Evolutionary conservation across 2,113 vertebrate species (phyloP).

Genomic region (Ramphastos sulfuratus): DNA sequence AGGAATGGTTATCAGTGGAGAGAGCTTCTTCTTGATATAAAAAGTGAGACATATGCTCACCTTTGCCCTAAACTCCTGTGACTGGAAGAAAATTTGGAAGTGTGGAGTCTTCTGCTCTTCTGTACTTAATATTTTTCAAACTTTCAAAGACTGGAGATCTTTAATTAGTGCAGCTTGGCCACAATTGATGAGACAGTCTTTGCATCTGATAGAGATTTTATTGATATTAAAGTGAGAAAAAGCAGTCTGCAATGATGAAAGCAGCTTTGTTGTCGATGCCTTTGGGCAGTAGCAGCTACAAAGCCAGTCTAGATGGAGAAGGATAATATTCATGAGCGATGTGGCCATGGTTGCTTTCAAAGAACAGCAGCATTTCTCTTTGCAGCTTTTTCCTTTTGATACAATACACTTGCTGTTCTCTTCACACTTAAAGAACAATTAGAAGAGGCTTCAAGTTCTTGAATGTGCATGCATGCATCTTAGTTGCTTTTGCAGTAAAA

Average conservation of each 20-base stretch:
- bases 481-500: background rate
- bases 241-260: conserved; percentile 3
- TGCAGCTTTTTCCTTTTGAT: background rate
- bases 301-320: background rate
- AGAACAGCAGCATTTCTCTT: background rate
- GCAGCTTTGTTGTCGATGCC: conserved; percentile 21
- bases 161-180: background rate
- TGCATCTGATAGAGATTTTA: background rate
- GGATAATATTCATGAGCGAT: background rate
- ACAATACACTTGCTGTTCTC: background rate
- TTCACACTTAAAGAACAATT: background rate
- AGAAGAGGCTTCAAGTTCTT: background rate
- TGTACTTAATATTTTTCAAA: background rate
- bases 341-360: background rate
- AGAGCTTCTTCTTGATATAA: background rate
- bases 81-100: background rate
- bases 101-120: background rate
- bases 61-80: background rate
- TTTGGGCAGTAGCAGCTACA: conserved; percentile 22
- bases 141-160: background rate
- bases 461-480: background rate
- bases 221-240: background rate
- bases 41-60: background rate
- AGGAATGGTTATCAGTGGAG: background rate
- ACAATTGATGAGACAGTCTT: background rate